phyloP scores from a whole-genome alignment of 2,888 invertebrate genomes.

The Teleiodes luculella region DNA sequence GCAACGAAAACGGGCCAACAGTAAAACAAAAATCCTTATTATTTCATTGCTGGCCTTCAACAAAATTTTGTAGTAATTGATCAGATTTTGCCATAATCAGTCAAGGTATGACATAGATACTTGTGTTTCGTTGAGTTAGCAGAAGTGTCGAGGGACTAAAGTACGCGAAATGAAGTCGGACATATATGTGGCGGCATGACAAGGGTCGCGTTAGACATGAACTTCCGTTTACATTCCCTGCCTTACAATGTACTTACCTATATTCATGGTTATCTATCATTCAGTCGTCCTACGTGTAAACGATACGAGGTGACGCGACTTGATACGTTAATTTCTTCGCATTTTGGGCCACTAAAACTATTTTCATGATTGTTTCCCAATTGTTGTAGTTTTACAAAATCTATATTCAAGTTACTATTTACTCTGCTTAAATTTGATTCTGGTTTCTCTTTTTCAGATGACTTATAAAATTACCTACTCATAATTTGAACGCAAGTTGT shows the following conservation, averaged over 20 bases:
- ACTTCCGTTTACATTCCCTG: constrained; percentile 31
- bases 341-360: too few relatives aligned
- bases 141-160: constrained; percentile 26
- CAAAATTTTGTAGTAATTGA: neutral
- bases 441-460: too few relatives aligned
- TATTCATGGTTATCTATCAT: neutral
- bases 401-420: too few relatives aligned
- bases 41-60: constrained; percentile 3
- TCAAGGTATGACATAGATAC: constrained; percentile 22
- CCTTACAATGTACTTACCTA: neutral
- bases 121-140: constrained; percentile 21
- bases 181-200: constrained; percentile 67
- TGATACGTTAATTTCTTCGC: too few relatives aligned
- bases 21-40: constrained; percentile 4
- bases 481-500: neutral
- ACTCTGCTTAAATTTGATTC: too few relatives aligned
- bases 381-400: too few relatives aligned
- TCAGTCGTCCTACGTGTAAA: neutral
- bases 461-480: neutral
- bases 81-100: constrained; percentile 22
- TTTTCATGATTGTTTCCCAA: too few relatives aligned
- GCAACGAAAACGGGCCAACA: too few relatives aligned
- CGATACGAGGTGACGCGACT: too few relatives aligned
- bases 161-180: constrained; percentile 59
- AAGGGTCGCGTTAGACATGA: constrained; percentile 52